These are phyloP conservation scores for Gastrophysa polygoni DNA, from an alignment of 2,888 invertebrate species.

Conservation along the genomic window DNA sequence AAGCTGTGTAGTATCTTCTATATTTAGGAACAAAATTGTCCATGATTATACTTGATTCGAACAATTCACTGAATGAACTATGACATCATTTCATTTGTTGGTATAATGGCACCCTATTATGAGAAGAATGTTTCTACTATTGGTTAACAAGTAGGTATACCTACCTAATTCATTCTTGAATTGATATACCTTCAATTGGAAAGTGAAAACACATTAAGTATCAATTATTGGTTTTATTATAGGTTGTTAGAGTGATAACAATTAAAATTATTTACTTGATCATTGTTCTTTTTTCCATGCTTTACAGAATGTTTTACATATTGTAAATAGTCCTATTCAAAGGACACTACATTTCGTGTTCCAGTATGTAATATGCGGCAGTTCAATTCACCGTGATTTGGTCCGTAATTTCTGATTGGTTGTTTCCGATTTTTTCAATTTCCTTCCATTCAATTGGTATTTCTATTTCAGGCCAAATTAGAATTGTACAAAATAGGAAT, in stretches of 20 bases:
- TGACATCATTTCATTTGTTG: slow-evolving; percentile 14
- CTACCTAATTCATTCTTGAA: too few relatives aligned
- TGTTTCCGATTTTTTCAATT: neutral
- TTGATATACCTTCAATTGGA: too few relatives aligned
- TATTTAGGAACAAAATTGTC: slow-evolving; percentile 18
- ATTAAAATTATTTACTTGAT: too few relatives aligned
- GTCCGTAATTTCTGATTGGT: neutral
- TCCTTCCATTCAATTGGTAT: neutral
- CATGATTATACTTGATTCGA: slow-evolving; percentile 13
- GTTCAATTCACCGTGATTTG: neutral
- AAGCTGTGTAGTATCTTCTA: neutral
- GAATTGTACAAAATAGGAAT: neutral
- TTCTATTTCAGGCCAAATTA: neutral
- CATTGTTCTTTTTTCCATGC: too few relatives aligned
- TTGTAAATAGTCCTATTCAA: too few relatives aligned
- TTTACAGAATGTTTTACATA: too few relatives aligned
- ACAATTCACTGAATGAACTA: slow-evolving; percentile 2
- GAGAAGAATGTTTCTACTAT: neutral
- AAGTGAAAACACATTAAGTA: too few relatives aligned
- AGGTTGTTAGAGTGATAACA: too few relatives aligned
- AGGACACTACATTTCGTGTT: too few relatives aligned
- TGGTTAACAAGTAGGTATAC: neutral
- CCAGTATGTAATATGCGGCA: too few relatives aligned
- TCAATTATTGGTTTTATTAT: too few relatives aligned
- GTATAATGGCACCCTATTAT: neutral